These are phyloP conservation scores for Gonioctena quinquepunctata DNA, from an alignment of 1,140 invertebrate species.

Conservation along the genomic window DNA sequence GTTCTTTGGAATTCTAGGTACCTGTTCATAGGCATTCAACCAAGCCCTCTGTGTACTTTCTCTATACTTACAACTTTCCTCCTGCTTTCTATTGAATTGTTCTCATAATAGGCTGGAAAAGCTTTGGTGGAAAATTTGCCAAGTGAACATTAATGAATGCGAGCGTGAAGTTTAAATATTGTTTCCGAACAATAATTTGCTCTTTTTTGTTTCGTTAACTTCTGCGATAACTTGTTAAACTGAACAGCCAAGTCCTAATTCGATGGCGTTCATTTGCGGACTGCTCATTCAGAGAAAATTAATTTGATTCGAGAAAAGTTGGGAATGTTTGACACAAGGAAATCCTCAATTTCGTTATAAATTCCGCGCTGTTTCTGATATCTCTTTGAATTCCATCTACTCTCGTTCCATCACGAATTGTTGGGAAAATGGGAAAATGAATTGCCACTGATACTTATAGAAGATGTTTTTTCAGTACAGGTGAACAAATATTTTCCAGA, in stretches of 20 bases:
- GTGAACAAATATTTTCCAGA: too few species aligned
- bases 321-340: background rate
- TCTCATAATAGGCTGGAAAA: background rate
- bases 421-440: too few species aligned
- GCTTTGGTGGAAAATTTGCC: background rate
- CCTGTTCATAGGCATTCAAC: background rate
- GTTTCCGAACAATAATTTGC: conserved; percentile 3
- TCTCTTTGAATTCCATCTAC: too few species aligned
- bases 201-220: conserved; percentile 6
- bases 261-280: background rate
- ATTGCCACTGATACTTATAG: too few species aligned
- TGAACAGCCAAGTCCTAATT: background rate
- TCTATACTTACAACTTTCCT: background rate
- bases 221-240: conserved; percentile 2
- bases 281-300: background rate
- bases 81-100: background rate
- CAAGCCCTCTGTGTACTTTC: background rate
- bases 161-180: conserved; percentile 6
- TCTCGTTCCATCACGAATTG: too few species aligned
- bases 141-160: conserved; percentile 6
- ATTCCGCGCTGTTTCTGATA: too few species aligned
- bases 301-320: background rate
- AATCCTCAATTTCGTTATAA: background rate
- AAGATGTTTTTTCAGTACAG: too few species aligned
- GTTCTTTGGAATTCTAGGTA: background rate